These are phyloP conservation scores for Trichogramma dendrolimi DNA, from an alignment of 2,888 invertebrate species.

Conservation along the genomic window DNA sequence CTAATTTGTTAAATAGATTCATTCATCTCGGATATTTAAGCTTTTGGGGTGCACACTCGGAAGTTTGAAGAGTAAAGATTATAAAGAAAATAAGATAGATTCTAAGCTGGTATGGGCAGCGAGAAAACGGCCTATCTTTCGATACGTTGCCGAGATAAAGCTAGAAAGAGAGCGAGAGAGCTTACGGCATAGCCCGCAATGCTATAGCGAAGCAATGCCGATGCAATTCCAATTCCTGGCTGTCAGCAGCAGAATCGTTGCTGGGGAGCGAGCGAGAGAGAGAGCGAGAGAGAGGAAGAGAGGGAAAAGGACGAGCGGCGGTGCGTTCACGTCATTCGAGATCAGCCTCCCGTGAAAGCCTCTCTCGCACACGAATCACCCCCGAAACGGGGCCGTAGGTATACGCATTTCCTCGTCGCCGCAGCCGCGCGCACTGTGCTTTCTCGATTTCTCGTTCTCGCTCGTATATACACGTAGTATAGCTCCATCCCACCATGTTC, in stretches of 20 bases:
- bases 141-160: constrained; percentile 32
- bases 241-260: constrained; percentile 51
- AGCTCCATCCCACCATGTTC: constrained; percentile 4
- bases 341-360: constrained; percentile 52
- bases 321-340: constrained; percentile 48
- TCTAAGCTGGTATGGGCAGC: constrained; percentile 25
- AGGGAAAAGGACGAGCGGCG: constrained; percentile 1
- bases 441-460: constrained; percentile 14
- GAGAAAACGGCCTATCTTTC: constrained; percentile 33
- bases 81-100: not conserved
- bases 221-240: constrained; percentile 54
- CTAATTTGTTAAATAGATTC: no score
- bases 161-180: constrained; percentile 30
- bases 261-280: constrained; percentile 33
- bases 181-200: constrained; percentile 31
- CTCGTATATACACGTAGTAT: constrained; percentile 23
- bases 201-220: constrained; percentile 49
- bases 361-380: constrained; percentile 12
- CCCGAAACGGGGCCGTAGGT: constrained; percentile 13
- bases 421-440: constrained; percentile 15
- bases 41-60: no score
- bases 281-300: constrained; percentile 21
- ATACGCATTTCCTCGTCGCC: constrained; percentile 4
- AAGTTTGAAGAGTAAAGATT: not conserved
- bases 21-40: no score